Base-by-base conservation (phyloP, 2,797 vertebrate species). In the Pempheris klunzingeri region DNA sequence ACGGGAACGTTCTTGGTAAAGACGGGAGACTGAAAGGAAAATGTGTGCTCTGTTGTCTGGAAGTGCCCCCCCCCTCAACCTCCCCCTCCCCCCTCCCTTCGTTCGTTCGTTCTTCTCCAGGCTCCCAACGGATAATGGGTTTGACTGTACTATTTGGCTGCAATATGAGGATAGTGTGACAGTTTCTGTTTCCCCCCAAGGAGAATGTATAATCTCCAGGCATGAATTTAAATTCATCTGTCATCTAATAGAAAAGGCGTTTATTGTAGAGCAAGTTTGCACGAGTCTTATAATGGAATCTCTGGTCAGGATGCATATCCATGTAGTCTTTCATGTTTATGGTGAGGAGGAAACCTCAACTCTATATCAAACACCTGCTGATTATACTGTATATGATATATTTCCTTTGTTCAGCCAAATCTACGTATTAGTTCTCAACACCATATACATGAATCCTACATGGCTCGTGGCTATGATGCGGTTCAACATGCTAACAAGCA, bases 1-100 rank as follows among this genome's bases (percentile, higher is more conserved):
- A 83, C 80, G 75, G 71, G 50, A 79, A 67, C 39, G 64, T 58
- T 74, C 41, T 49, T 11, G 50, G 55, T 61, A 22, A 32, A 71
- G 58, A 86, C 74, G 68, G 53, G 34, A 58, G 77, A 88, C 49
- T 81, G 74, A 84, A 87, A 81, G 47, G 50, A 61, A 82, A 85
- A 85, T 75, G 54, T 66, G 58, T 72, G 52, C 53, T 68, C 72
- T 82, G 78, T 78, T 28, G 32, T 76, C 52, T 76, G 32, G 46
- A 67, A 83, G 47, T 34, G 39, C 12, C 28, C 1, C 32, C 65
- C 39, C 36, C 38, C 34, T 32, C 54, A 4, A 4, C 8, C 43
- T 10, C 12, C 28, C 22, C 46, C 58, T 62, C 69, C 69, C 26
- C n/a, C n/a, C 73, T 71, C 52, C 69, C n/a, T n/a, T n/a, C n/a